These are phyloP conservation scores for Pipistrellus pygmaeus DNA, from an alignment of 2,797 vertebrate species.

Conservation along the genomic window DNA sequence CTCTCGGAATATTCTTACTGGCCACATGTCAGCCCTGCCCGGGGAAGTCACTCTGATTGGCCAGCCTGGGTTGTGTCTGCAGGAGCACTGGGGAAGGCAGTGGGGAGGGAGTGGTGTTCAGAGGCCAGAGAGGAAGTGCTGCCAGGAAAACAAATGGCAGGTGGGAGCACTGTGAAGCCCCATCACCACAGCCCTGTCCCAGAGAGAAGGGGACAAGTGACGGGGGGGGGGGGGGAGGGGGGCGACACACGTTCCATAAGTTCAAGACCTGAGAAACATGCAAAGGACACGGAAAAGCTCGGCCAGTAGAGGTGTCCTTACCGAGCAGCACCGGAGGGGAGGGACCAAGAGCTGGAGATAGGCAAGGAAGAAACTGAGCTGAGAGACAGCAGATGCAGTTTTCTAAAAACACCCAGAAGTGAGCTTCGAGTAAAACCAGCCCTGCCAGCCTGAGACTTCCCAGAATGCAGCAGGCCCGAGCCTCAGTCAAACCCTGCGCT, in stretches of 20 bases:
- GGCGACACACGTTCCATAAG: neutral
- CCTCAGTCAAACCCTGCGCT: accelerated
- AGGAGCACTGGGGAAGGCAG: neutral
- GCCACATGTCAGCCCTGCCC: neutral
- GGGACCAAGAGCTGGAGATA: neutral
- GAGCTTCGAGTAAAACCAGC: neutral
- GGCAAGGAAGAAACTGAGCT: neutral
- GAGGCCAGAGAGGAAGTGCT: neutral
- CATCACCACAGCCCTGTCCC: too few species aligned
- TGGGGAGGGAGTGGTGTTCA: neutral
- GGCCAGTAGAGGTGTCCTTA: neutral
- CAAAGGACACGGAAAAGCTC: neutral
- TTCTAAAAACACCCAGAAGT: neutral
- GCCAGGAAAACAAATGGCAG: neutral
- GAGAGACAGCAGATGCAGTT: neutral
- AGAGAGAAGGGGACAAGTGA: neutral
- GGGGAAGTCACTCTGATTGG: neutral
- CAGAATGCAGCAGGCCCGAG: neutral
- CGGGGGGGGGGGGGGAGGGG: too few species aligned
- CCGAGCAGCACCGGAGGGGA: neutral
- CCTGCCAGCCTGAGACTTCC: too few species aligned
- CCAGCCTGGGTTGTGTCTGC: neutral
- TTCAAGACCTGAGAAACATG: neutral
- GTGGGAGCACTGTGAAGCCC: accelerated
- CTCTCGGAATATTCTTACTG: neutral